A percentile compares a stretch with the other conserved stretches of the same genome.
phyloP scores from a whole-genome alignment of 1,140 invertebrate species.

The Listronotus oregonensis region DNA sequence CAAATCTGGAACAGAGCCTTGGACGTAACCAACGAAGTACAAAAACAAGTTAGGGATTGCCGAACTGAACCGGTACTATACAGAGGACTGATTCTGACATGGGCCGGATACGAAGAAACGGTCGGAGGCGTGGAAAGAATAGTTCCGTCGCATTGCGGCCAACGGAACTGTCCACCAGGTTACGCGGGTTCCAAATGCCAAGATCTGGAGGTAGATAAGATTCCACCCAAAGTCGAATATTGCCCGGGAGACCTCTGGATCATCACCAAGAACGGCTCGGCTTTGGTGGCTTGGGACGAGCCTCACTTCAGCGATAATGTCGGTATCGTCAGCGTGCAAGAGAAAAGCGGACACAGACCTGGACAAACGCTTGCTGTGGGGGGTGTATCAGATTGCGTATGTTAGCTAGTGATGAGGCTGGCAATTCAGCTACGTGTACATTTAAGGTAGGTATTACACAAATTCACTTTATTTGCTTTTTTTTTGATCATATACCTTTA shows the following conservation, averaged over 20 bases:
- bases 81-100: constrained; percentile 82
- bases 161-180: constrained; percentile 83
- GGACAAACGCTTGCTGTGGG: constrained; percentile 92
- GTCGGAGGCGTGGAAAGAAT: constrained; percentile 85
- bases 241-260: constrained; percentile 95
- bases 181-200: constrained; percentile 84
- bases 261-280: constrained; percentile 88
- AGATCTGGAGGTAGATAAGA: constrained; percentile 71
- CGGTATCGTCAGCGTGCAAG: constrained; percentile 76
- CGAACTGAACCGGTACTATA: constrained; percentile 90
- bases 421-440: constrained; percentile 88
- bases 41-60: constrained; percentile 89
- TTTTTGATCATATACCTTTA: no score
- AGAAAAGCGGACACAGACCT: constrained; percentile 85
- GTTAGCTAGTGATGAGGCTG: constrained; percentile 89
- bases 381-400: constrained; percentile 91
- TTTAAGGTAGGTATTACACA: constrained; percentile 70
- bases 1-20: constrained; percentile 92
- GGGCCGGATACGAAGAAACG: constrained; percentile 90
- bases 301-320: constrained; percentile 90
- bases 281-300: constrained; percentile 92
- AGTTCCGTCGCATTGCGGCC: constrained; percentile 89
- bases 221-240: constrained; percentile 82
- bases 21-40: constrained; percentile 90
- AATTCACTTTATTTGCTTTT: no score